These are phyloP conservation scores for Diuraphis noxia DNA, from an alignment of 1,140 invertebrate species.

Conservation along the genomic window DNA sequence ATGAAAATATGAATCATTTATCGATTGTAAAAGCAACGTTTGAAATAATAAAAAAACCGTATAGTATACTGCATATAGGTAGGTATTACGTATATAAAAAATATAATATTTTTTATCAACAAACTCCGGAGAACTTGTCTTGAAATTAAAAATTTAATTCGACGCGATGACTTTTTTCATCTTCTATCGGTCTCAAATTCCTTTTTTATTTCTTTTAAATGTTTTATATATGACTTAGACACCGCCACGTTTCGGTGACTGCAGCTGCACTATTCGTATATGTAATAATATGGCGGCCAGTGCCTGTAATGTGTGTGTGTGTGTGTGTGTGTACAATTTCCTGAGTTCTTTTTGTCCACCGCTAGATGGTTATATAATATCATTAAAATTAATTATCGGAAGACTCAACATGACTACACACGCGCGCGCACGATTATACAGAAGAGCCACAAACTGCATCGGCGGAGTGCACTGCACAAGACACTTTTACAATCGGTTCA, in stretches of 20 bases:
- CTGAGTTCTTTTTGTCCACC: not conserved
- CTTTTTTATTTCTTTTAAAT: not conserved
- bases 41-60: not conserved
- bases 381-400: slow-evolving; percentile 15
- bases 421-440: not conserved
- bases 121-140: not conserved
- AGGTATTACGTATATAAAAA: not conserved
- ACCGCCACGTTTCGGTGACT: not conserved
- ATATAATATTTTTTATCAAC: slow-evolving; percentile 2
- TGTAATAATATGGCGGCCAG: not conserved
- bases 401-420: not conserved
- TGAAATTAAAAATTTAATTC: not conserved
- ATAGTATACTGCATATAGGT: too few relatives aligned
- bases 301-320: not conserved
- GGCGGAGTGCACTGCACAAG: not conserved
- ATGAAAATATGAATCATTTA: not conserved
- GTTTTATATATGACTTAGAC: not conserved
- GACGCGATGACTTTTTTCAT: not conserved
- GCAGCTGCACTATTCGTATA: not conserved
- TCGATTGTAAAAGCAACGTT: not conserved
- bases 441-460: not conserved
- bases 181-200: not conserved
- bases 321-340: not conserved
- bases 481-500: not conserved
- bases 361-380: not conserved